These are phyloP conservation scores for Cheilosia vulpina DNA, from an alignment of 2,888 invertebrate species.

Conservation along the genomic window DNA sequence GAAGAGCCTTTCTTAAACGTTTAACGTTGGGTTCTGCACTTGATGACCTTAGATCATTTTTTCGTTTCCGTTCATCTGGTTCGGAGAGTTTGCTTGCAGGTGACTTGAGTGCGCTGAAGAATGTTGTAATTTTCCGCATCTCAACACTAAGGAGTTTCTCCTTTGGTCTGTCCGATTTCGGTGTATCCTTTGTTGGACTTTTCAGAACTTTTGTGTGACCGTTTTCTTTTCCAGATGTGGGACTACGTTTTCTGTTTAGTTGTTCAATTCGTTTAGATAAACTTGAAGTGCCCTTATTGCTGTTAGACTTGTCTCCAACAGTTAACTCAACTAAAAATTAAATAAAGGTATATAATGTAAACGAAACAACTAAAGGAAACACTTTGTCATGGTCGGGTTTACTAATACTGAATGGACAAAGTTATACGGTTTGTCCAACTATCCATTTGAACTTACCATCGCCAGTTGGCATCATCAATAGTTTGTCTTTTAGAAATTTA, in stretches of 20 bases:
- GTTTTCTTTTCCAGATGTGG: background rate
- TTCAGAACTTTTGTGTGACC: background rate
- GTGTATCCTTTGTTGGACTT: background rate
- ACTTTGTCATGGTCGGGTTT: too few species aligned
- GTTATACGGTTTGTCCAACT: too few species aligned
- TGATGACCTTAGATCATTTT: background rate
- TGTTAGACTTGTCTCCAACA: background rate
- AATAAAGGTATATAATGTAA: background rate
- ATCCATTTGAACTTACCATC: constrained; percentile 15
- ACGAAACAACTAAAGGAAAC: too few species aligned
- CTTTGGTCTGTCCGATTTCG: background rate
- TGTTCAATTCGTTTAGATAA: too few species aligned
- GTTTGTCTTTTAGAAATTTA: constrained; percentile 27
- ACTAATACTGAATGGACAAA: too few species aligned
- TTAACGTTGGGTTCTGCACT: constrained; percentile 13
- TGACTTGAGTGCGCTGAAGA: constrained; percentile 23
- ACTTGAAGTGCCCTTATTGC: too few species aligned
- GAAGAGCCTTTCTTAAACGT: background rate
- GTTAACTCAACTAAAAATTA: background rate
- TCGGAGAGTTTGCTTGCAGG: background rate
- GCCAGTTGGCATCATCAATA: constrained; percentile 21
- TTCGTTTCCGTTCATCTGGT: constrained; percentile 24
- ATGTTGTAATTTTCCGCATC: constrained; percentile 39
- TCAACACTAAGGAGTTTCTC: constrained; percentile 1
- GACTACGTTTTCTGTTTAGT: background rate